Evolutionary conservation across 1,140 invertebrate species (phyloP).

Genomic region (Zaprionus vittiger): DNA sequence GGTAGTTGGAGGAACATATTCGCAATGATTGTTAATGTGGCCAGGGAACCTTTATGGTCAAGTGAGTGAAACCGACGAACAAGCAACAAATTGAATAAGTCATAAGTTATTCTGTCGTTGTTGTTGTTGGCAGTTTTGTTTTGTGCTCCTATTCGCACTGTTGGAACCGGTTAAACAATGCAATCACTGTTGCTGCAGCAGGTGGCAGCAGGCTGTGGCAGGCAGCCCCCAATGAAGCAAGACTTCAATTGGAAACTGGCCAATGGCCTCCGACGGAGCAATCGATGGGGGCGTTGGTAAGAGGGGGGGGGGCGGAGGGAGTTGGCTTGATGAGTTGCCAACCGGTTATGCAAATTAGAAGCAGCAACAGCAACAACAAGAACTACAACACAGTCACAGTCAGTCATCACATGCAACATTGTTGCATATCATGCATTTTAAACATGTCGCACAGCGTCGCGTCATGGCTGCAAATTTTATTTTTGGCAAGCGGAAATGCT

Average conservation of each 20-base stretch:
- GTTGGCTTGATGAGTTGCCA: slow-evolving; percentile 52
- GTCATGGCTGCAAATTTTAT: slow-evolving; percentile 11
- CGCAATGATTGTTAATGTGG: slow-evolving; percentile 20
- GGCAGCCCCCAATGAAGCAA: slow-evolving; percentile 22
- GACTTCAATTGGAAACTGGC: slow-evolving; percentile 44
- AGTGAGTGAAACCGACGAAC: slow-evolving; percentile 3
- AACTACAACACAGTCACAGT: neutral
- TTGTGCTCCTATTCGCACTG: slow-evolving; percentile 30
- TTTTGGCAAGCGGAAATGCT: slow-evolving; percentile 54
- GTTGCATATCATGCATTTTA: slow-evolving; percentile 69
- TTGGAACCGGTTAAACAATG: slow-evolving; percentile 53
- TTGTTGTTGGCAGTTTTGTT: slow-evolving; percentile 29
- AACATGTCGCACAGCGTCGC: slow-evolving; percentile 12
- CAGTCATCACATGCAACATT: slow-evolving; percentile 27
- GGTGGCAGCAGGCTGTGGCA: slow-evolving; percentile 52
- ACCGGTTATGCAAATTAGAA: slow-evolving; percentile 72
- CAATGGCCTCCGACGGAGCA: slow-evolving; percentile 37
- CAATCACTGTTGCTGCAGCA: slow-evolving; percentile 58
- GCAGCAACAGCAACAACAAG: slow-evolving; percentile 20
- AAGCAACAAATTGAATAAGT: slow-evolving; percentile 64
- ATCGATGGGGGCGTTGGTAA: neutral
- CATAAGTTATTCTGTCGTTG: slow-evolving; percentile 48
- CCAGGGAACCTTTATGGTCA: slow-evolving; percentile 34
- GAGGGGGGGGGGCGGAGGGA: neutral
- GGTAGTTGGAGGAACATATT: slow-evolving; percentile 18